Conservation (phyloP, 2,113 vertebrate genomes). For the Caranx melampygus region DNA sequence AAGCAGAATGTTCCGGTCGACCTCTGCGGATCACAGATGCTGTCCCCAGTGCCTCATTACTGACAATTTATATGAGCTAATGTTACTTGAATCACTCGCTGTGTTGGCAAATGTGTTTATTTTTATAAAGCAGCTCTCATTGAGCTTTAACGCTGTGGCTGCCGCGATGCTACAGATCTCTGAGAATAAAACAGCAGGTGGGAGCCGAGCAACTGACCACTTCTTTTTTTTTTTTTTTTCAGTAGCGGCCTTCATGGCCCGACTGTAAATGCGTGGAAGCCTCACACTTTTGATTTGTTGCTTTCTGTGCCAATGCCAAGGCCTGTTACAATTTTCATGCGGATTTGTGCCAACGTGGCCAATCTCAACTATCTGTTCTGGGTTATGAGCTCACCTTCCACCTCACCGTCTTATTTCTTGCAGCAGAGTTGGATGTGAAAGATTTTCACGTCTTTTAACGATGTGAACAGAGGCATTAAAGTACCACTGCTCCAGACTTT, state of each 20-base stretch:
- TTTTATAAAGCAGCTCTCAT: slow-evolving; percentile 15
- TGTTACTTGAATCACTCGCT: slow-evolving; percentile 43
- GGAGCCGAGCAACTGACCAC: slow-evolving; percentile 23
- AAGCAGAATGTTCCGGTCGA: slow-evolving; percentile 40
- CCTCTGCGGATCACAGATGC: slow-evolving; percentile 55
- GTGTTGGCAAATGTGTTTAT: slow-evolving; percentile 38
- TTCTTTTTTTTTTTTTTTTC: slow-evolving; percentile 2
- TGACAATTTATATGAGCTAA: slow-evolving; percentile 61
- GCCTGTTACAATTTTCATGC: slow-evolving; percentile 53
- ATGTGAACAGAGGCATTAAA: slow-evolving; percentile 25
- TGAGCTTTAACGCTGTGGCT: background rate
- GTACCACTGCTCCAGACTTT: background rate
- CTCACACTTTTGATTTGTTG: slow-evolving; percentile 57
- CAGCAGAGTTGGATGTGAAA: slow-evolving; percentile 15
- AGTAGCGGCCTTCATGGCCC: slow-evolving; percentile 33
- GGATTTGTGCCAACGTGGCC: slow-evolving; percentile 42
- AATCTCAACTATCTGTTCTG: slow-evolving; percentile 55
- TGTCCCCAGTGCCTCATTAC: slow-evolving; percentile 65
- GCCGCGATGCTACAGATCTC: slow-evolving; percentile 18
- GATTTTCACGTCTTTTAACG: slow-evolving; percentile 22
- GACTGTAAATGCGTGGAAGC: slow-evolving; percentile 51
- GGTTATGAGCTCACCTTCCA: slow-evolving; percentile 65
- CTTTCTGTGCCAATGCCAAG: slow-evolving; percentile 46
- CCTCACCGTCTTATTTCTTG: slow-evolving; percentile 41
- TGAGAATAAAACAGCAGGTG: slow-evolving; percentile 42